phyloP scores from a whole-genome alignment of 2,888 invertebrate species.

The Rhagophthalmus giganteus region DNA sequence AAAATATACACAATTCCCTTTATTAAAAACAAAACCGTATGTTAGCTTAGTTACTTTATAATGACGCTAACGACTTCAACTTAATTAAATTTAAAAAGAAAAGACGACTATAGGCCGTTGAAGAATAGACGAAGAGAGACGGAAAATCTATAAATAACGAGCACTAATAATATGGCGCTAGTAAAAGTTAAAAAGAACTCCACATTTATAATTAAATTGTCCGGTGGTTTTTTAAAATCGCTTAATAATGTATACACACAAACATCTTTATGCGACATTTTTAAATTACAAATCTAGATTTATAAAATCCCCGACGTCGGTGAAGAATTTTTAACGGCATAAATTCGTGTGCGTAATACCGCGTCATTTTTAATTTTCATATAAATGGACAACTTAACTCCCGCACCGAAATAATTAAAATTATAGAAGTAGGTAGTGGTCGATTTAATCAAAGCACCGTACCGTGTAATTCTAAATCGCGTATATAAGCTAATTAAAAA shows the following conservation, averaged over 20 bases:
- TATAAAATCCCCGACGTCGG: slow-evolving; percentile 19
- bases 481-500: slow-evolving; percentile 26
- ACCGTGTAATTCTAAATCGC: slow-evolving; percentile 18
- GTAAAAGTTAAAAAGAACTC: slow-evolving; percentile 17
- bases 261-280: slow-evolving; percentile 26
- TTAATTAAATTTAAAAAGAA: slow-evolving; percentile 32
- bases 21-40: slow-evolving; percentile 22
- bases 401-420: slow-evolving; percentile 17
- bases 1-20: slow-evolving; percentile 10
- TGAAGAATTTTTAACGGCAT: slow-evolving; percentile 20
- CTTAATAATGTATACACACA: slow-evolving; percentile 21
- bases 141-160: slow-evolving; percentile 13
- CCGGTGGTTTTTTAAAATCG: slow-evolving; percentile 18
- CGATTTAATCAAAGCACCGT: slow-evolving; percentile 20
- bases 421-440: slow-evolving; percentile 13
- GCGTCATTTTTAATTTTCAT: slow-evolving; percentile 23
- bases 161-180: slow-evolving; percentile 21
- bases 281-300: slow-evolving; percentile 25
- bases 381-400: slow-evolving; percentile 15
- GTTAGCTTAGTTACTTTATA: slow-evolving; percentile 22
- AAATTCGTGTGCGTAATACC: slow-evolving; percentile 19
- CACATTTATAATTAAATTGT: slow-evolving; percentile 25
- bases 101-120: slow-evolving; percentile 3
- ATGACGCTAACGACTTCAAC: slow-evolving; percentile 24
- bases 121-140: slow-evolving; percentile 10